These are phyloP conservation scores for Carassius auratus DNA, from an alignment of 2,113 vertebrate species.

Conservation along the genomic window DNA sequence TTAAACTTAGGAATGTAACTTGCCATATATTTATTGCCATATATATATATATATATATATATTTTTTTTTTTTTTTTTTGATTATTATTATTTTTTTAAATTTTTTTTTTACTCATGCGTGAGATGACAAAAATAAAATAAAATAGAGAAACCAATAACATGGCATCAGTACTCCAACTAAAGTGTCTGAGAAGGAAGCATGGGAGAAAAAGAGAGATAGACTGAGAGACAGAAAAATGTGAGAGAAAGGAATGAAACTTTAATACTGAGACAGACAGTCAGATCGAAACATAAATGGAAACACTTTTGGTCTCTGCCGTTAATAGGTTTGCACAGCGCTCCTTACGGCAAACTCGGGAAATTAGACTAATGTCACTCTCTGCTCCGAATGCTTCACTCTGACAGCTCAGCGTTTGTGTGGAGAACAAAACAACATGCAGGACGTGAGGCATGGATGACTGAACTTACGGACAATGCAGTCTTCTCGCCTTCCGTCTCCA, in stretches of 20 bases:
- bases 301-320: neutral
- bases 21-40: no score
- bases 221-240: neutral
- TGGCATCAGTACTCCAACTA: constrained; percentile 37
- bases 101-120: no score
- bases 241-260: constrained; percentile 24
- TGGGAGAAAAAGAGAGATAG: neutral
- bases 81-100: no score
- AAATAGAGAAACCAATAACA: no score
- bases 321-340: constrained; percentile 12
- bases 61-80: no score
- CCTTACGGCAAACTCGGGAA: neutral
- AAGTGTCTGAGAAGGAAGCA: neutral
- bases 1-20: neutral
- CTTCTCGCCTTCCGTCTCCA: constrained; percentile 32
- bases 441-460: constrained; percentile 38
- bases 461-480: constrained; percentile 36
- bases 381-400: constrained; percentile 12
- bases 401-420: constrained; percentile 41
- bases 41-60: no score
- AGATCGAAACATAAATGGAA: constrained; percentile 13
- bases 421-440: constrained; percentile 43
- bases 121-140: no score
- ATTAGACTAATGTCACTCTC: constrained; percentile 31
- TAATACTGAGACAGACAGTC: constrained; percentile 19